Percentiles rank a stretch among this genome's conserved stretches.
phyloP scores from a whole-genome alignment of 1,140 invertebrate genomes.

The Nasonia vitripennis region DNA sequence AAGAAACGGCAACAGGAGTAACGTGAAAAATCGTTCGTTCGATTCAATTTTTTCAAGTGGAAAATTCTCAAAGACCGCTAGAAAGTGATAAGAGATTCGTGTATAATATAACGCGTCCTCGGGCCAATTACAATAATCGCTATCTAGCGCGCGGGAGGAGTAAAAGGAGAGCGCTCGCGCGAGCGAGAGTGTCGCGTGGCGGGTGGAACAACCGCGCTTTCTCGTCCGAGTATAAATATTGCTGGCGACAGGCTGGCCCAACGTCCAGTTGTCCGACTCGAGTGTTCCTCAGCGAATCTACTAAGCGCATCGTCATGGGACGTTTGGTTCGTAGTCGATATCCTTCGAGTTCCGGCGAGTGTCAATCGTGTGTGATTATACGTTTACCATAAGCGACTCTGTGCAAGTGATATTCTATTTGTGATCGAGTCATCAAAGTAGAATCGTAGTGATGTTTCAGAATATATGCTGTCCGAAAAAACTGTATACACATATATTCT shows the following conservation, averaged over 20 bases:
- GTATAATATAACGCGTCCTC: neutral
- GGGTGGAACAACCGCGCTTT: neutral
- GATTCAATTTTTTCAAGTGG: neutral
- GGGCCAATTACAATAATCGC: neutral
- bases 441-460: neutral
- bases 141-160: neutral
- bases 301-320: conserved; percentile 55
- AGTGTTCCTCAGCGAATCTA: conserved; percentile 23
- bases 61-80: neutral
- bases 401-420: neutral
- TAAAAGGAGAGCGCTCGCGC: conserved; percentile 22
- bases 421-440: neutral
- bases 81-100: conserved; percentile 14
- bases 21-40: neutral
- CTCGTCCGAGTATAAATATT: conserved; percentile 69
- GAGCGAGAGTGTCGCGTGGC: conserved; percentile 6
- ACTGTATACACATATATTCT: neutral
- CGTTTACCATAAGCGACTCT: neutral
- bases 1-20: too few species aligned
- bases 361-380: conserved; percentile 8
- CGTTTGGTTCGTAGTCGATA: conserved; percentile 56
- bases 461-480: neutral
- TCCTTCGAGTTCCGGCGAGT: conserved; percentile 7
- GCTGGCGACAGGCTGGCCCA: conserved; percentile 48
- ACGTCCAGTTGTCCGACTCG: conserved; percentile 51